Evolutionary conservation across 2,888 invertebrate species (phyloP).

Genomic region (Petrolisthes cinctipes): DNA sequence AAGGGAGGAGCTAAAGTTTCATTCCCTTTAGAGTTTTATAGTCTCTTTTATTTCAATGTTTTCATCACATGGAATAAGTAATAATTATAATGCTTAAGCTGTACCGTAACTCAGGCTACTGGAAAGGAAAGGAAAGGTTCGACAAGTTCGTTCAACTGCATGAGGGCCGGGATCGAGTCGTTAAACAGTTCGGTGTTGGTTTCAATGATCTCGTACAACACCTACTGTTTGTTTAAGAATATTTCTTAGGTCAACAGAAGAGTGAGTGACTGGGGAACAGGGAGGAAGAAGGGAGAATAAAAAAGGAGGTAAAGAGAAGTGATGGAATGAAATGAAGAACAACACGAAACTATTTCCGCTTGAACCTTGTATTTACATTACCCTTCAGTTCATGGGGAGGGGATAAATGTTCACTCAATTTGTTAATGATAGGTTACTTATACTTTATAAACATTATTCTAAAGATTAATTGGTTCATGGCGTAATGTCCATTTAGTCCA

Average conservation of each 20-base stretch:
- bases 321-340: background rate
- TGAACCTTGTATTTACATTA: too few relatives aligned
- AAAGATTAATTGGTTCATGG: too few relatives aligned
- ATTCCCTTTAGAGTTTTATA: background rate
- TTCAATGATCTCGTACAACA: background rate
- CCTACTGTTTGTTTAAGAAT: background rate
- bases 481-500: too few relatives aligned
- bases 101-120: too few relatives aligned
- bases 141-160: background rate
- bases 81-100: background rate
- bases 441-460: too few relatives aligned
- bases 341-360: too few relatives aligned
- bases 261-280: constrained; percentile 9
- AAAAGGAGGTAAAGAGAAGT: constrained; percentile 4
- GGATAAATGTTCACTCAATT: too few relatives aligned
- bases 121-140: too few relatives aligned
- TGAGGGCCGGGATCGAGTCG: background rate
- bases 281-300: background rate
- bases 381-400: too few relatives aligned
- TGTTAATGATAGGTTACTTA: too few relatives aligned
- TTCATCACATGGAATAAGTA: background rate
- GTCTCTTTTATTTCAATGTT: background rate
- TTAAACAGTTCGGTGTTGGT: background rate
- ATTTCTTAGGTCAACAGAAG: background rate
- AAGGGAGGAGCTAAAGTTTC: background rate